Evolutionary conservation across 2,888 invertebrate genomes (phyloP).

Genomic region (Nasonovia ribisnigri): DNA sequence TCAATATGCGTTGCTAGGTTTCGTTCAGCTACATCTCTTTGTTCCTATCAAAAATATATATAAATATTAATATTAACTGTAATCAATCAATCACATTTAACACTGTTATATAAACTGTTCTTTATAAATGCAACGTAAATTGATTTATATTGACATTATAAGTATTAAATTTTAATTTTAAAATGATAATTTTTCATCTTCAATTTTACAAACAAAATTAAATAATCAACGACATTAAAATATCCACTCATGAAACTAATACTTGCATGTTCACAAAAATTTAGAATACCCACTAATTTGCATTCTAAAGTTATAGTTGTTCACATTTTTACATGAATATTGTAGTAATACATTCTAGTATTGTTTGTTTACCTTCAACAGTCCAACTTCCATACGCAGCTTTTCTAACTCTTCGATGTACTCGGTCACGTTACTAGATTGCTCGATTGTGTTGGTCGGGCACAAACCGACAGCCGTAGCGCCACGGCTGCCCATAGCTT

Average conservation of each 20-base stretch:
- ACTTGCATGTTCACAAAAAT: not conserved
- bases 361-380: conserved; percentile 75
- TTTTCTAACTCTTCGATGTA: conserved; percentile 75
- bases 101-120: not conserved
- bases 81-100: not conserved
- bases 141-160: not conserved
- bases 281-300: not conserved
- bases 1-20: conserved; percentile 75
- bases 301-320: not conserved
- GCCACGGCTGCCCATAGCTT: conserved; percentile 43
- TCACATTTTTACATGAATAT: not conserved
- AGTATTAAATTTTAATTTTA: not conserved
- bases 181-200: not conserved
- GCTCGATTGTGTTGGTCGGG: conserved; percentile 67
- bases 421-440: conserved; percentile 66
- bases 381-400: conserved; percentile 78
- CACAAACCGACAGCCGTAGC: conserved; percentile 35
- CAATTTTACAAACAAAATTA: not conserved
- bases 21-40: conserved; percentile 76
- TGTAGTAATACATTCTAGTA: conserved; percentile 49
- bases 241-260: not conserved
- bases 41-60: conserved; percentile 71
- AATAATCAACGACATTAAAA: not conserved
- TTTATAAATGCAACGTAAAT: not conserved
- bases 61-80: not conserved